Evolutionary conservation across 37 sponge, comb jelly and placozoan genomes (phyloP).

Genomic region (Agelas oroides): DNA sequence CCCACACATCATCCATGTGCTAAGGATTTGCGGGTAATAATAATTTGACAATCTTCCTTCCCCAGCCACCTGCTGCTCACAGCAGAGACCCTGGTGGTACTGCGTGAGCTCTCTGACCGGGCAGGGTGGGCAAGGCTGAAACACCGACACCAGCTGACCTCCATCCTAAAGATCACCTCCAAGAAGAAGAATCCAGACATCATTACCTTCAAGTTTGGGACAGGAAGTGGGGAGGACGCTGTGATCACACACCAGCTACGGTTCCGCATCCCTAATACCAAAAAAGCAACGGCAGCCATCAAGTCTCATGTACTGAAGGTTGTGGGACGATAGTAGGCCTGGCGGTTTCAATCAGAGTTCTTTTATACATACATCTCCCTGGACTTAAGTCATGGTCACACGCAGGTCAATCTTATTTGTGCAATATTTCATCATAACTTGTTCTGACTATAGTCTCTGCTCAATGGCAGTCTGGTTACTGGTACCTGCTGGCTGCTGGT

Average conservation of each 20-base stretch:
- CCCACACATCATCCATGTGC: too few species aligned
- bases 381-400: too few species aligned
- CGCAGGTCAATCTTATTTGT: too few species aligned
- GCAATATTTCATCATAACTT: too few species aligned
- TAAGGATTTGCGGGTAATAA: too few species aligned
- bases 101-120: constrained; percentile 79
- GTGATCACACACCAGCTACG: constrained; percentile 61
- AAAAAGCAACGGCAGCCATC: constrained; percentile 72
- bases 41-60: not conserved
- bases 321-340: too few species aligned
- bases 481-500: not conserved
- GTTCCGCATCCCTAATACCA: constrained; percentile 85
- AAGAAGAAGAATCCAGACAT: constrained; percentile 93
- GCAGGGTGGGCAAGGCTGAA: constrained; percentile 80
- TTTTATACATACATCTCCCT: too few species aligned
- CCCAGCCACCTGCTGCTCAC: constrained; percentile 79
- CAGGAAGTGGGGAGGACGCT: constrained; percentile 16
- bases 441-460: too few species aligned
- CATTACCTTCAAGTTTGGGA: constrained; percentile 91
- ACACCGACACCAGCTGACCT: constrained; percentile 54
- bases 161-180: constrained; percentile 87
- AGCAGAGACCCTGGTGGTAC: constrained; percentile 58
- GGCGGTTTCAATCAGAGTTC: too few species aligned
- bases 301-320: constrained; percentile 50
- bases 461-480: too few species aligned